These are phyloP conservation scores for Synergus laeviventris DNA, from an alignment of 2,888 invertebrate genomes.

Conservation along the genomic window DNA sequence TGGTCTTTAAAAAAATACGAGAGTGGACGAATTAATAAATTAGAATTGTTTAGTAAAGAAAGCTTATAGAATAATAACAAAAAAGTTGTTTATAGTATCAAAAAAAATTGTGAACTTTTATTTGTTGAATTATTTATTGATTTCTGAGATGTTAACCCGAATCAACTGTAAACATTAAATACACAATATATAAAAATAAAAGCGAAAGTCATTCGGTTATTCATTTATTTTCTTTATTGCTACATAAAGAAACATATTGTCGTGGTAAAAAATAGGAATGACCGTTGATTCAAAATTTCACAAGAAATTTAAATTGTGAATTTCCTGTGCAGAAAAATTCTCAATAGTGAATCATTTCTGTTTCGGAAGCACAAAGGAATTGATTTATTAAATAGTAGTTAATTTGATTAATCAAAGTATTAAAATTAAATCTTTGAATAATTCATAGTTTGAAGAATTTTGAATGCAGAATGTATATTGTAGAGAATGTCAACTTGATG, in stretches of 20 bases:
- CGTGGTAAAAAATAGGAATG: background rate
- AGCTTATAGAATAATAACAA: too few relatives aligned
- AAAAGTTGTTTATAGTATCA: background rate
- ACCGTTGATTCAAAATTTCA: background rate
- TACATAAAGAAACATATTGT: background rate
- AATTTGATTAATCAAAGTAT: background rate
- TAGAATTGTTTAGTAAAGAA: too few relatives aligned
- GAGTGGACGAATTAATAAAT: constrained; percentile 53
- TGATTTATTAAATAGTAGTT: background rate
- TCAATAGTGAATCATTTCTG: background rate
- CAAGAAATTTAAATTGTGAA: background rate
- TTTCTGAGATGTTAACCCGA: background rate
- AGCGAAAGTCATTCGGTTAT: background rate
- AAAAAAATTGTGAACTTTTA: background rate
- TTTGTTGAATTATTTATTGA: background rate
- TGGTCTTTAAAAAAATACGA: constrained; percentile 54
- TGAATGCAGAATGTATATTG: background rate
- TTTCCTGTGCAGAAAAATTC: background rate
- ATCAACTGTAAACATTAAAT: background rate
- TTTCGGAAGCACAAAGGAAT: background rate
- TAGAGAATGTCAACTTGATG: background rate
- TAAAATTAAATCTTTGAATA: background rate
- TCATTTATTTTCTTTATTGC: background rate
- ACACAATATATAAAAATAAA: background rate
- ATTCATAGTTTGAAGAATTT: background rate